A percentile compares a stretch with the other conserved stretches of the same genome.
Evolutionary conservation across 2,113 vertebrate genomes (phyloP).

Genomic region (Psephotus haematonotus): DNA sequence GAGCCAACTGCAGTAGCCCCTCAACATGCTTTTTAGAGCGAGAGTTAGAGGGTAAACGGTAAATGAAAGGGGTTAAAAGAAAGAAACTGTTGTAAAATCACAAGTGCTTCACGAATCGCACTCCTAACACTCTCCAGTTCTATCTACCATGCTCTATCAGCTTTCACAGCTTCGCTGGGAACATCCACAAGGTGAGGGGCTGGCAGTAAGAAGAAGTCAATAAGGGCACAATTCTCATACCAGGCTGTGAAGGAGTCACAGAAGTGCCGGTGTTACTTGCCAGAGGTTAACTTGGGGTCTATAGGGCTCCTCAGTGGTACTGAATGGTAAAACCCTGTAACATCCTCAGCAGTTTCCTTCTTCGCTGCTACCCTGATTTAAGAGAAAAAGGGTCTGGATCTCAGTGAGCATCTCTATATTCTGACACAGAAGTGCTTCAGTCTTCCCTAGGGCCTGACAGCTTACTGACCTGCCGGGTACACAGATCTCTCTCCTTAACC

Average conservation of each 20-base stretch:
- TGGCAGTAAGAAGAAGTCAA: conserved; percentile 27
- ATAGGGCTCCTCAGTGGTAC: not conserved
- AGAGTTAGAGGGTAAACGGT: not conserved
- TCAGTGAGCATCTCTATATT: not conserved
- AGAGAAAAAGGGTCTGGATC: not conserved
- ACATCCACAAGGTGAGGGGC: conserved; percentile 49
- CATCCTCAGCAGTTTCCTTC: not conserved
- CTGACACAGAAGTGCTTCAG: not conserved
- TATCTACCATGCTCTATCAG: conserved; percentile 20
- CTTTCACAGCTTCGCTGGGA: conserved; percentile 65
- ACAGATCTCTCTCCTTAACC: not conserved
- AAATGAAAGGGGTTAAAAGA: not conserved
- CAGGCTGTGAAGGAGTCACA: not conserved
- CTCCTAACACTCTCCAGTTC: conserved; percentile 12
- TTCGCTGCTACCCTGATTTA: not conserved
- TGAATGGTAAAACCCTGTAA: not conserved
- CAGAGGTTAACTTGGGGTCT: not conserved
- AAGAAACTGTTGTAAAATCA: not conserved
- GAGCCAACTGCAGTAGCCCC: not conserved
- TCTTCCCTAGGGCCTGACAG: not conserved
- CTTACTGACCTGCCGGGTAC: not conserved
- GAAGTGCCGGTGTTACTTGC: not conserved
- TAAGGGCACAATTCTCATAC: conserved; percentile 6
- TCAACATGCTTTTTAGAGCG: not conserved
- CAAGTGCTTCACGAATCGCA: not conserved